Evolutionary conservation across 2,888 invertebrate species (phyloP).

Genomic region (Brachycybe producta): DNA sequence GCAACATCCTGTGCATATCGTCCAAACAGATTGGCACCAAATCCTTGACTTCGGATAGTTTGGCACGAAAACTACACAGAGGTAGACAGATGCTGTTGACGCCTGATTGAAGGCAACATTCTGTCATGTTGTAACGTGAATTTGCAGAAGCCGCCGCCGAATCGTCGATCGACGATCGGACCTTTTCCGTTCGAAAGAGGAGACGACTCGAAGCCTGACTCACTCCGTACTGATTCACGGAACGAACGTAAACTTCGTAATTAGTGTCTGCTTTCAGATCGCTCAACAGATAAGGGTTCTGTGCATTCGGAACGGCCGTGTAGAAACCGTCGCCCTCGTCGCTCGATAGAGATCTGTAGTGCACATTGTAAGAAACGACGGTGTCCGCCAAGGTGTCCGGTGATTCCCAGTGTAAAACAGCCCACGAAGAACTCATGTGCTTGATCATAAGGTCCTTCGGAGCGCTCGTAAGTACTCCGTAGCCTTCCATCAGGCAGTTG

Average conservation of each 20-base stretch:
- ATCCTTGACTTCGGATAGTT: slow-evolving; percentile 61
- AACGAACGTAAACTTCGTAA: slow-evolving; percentile 67
- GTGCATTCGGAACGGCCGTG: slow-evolving; percentile 33
- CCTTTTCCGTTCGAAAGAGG: slow-evolving; percentile 51
- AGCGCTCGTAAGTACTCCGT: slow-evolving; percentile 63
- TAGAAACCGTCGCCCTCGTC: slow-evolving; percentile 32
- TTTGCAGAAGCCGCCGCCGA: not conserved
- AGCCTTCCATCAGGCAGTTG: slow-evolving; percentile 69
- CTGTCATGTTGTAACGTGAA: slow-evolving; percentile 57
- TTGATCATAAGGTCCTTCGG: slow-evolving; percentile 52
- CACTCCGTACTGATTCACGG: slow-evolving; percentile 63
- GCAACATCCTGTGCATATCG: slow-evolving; percentile 57
- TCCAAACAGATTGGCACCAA: slow-evolving; percentile 59
- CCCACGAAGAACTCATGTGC: slow-evolving; percentile 60
- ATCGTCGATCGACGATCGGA: slow-evolving; percentile 33
- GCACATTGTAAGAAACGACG: slow-evolving; percentile 50
- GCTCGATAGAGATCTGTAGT: slow-evolving; percentile 39
- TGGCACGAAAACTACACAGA: slow-evolving; percentile 66
- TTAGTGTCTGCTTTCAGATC: slow-evolving; percentile 56
- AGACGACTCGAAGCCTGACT: slow-evolving; percentile 61
- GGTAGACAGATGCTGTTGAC: slow-evolving; percentile 45
- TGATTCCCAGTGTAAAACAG: slow-evolving; percentile 61
- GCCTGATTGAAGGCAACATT: slow-evolving; percentile 60
- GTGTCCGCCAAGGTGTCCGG: slow-evolving; percentile 57
- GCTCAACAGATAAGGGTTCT: slow-evolving; percentile 59